Evolutionary conservation across 2,113 vertebrate species (phyloP), one percentile per base, ranked within the genome.

Genomic region (Daboia siamensis): DNA sequence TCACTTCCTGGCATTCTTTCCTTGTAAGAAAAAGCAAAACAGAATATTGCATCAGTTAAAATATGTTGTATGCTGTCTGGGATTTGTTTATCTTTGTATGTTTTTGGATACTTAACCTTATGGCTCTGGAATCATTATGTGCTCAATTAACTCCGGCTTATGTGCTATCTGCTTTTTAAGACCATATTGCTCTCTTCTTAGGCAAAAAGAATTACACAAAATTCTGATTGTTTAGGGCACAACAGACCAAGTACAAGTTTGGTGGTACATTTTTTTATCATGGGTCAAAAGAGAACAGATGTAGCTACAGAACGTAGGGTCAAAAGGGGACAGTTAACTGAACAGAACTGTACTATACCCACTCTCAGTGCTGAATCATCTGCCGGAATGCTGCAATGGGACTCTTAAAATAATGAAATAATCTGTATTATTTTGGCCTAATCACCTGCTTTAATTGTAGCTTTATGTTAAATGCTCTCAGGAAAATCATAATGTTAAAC

Each of bases 71-170:
- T 26, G 23, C 80, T 0, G 0, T 85, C 20, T 87, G 91, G 91
- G 91, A 91, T 96, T 96, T 96, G 93, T 95, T 96, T 95, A 94
- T 94, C 87, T 94, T 69, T 91, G 87, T 94, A 91, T 92, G 69
- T 86, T 94, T 96, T 95, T 94, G 86, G n/a, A 2, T 80, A 80
- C 69, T 96, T 96, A 95, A 96, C 93, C 96, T 95, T 93, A 74
- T 23, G 94, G 84, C 90, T 95, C 89, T 91, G 94, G 91, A 95
- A 93, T 46, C 55, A 92, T 96, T 95, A 96, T 56, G 86, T 94
- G 94, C 91, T 90, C 33, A 95, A 96, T 97, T 96, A 96, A 91
- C 90, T 94, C 90, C n/a, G 29, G 90, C 95, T 96, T 94, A 93
- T 93, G 87, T 94, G 87, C 90, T 95, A 69, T 80, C 52, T 93